Base-by-base conservation (phyloP, 2,888 invertebrate species). In the Peribatodes rhomboidaria region DNA sequence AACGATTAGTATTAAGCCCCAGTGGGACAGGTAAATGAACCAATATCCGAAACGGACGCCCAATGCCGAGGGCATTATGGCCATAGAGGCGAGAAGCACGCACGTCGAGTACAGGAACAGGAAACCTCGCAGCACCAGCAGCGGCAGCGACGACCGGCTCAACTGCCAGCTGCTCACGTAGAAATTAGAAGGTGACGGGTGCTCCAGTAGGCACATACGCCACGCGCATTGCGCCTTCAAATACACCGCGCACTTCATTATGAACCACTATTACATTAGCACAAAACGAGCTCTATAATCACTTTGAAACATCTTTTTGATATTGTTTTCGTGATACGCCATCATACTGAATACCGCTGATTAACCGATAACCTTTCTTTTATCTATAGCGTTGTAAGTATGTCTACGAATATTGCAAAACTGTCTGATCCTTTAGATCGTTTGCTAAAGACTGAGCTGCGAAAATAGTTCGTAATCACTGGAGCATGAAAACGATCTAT, bases 1-100 rank as follows among this genome's bases (percentile, higher is more conserved):
- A 61, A 85, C 85, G 31, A 86, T 80, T 55, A 88, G 74, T 60
- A 89, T 67, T 69, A 88, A 85, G 50, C 87, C 88, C 93, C 94
- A 94, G 78, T 93, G 86, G 11, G 92, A 88, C 60, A 93, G 78
- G 79, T 92, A 94, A 73, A 94, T 88, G 77, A 88, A 86, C 90
- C 93, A 93, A 73, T 88, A 90, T 67, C 82, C 82, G 68, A 83
- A 73, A 67, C 75, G 70, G 64, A 65, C 67, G 64, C 71, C 71
- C 75, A 78, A 74, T 74, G 81, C 79, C 80, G 83, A 71, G 73
- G 83, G 75, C 74, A 79, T 65, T 54, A 69, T 50, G 70, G 75
- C 58, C 67, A 82, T 65, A 63, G 85, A 83, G 14, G 82, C 67
- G 59, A 84, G 56, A 44, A 86, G 78, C 72, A 86, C 82, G 72